Evolutionary conservation across 2,888 invertebrate species (phyloP).

Genomic region (Resseliella maxima): DNA sequence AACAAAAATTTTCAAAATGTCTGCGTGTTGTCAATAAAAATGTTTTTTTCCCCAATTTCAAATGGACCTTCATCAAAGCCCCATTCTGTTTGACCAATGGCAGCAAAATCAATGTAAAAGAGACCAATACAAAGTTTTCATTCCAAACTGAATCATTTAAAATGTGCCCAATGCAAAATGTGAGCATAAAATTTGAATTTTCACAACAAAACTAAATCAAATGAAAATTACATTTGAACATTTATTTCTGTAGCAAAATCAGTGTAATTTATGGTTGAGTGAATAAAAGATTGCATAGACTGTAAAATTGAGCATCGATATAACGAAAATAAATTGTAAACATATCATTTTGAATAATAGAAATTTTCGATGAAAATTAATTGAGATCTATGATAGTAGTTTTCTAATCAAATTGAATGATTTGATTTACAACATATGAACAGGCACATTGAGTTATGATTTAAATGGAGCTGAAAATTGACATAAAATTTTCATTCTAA

Average conservation of each 20-base stretch:
- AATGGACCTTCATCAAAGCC: background rate
- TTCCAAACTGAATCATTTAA: no score
- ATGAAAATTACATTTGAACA: background rate
- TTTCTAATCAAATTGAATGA: background rate
- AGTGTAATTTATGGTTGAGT: background rate
- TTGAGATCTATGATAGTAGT: no score
- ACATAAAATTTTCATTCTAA: background rate
- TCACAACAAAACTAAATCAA: no score
- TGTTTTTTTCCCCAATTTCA: no score
- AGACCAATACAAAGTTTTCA: no score
- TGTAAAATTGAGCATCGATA: background rate
- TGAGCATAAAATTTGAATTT: no score
- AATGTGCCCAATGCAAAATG: no score
- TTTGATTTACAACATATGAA: background rate
- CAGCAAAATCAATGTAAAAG: no score
- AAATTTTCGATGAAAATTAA: background rate
- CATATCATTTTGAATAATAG: background rate
- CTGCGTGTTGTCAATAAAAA: no score
- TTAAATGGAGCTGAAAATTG: slow-evolving; percentile 12
- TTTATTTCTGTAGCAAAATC: background rate
- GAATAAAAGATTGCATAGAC: background rate
- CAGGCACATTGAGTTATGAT: background rate
- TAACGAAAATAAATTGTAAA: background rate
- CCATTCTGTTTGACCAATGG: no score
- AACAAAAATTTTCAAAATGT: background rate